These are phyloP conservation scores for Ia io DNA, from an alignment of 2,113 vertebrate species.

Conservation along the genomic window DNA sequence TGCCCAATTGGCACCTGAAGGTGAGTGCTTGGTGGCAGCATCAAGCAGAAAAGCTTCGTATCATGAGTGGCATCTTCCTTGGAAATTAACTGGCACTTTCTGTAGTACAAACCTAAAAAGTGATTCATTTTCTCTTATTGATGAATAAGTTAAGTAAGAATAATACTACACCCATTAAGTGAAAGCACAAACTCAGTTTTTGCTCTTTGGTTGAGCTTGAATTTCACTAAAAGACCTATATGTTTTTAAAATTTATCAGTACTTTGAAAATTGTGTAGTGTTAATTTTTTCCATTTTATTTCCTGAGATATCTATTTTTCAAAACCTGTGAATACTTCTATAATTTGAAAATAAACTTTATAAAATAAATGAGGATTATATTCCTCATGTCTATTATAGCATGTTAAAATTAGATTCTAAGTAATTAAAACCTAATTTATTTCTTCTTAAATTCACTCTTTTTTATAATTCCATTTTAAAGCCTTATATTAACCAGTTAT, in stretches of 20 bases:
- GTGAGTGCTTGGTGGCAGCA: slow-evolving; percentile 86
- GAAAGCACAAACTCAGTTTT: background rate
- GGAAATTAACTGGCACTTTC: slow-evolving; percentile 90
- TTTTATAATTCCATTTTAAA: background rate
- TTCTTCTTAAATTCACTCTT: slow-evolving; percentile 23
- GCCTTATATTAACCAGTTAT: background rate
- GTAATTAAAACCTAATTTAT: slow-evolving; percentile 22
- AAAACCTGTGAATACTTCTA: background rate
- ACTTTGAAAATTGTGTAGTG: background rate
- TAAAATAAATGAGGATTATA: slow-evolving; percentile 33
- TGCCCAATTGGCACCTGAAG: slow-evolving; percentile 89
- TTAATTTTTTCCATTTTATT: slow-evolving; percentile 6
- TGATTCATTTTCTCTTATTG: slow-evolving; percentile 37
- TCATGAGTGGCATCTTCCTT: slow-evolving; percentile 91
- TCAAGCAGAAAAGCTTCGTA: slow-evolving; percentile 88
- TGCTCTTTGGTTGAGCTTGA: background rate
- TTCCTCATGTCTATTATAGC: background rate
- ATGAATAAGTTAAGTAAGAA: slow-evolving; percentile 2
- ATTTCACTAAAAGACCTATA: background rate
- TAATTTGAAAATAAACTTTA: slow-evolving; percentile 49
- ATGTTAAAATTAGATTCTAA: background rate
- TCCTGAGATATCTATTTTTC: background rate
- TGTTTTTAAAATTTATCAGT: background rate
- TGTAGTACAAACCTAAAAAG: slow-evolving; percentile 87
- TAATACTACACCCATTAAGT: background rate